These are phyloP conservation scores for Poeciliopsis paucimaculata DNA, from an alignment of 2,797 vertebrate species.

Conservation along the genomic window DNA sequence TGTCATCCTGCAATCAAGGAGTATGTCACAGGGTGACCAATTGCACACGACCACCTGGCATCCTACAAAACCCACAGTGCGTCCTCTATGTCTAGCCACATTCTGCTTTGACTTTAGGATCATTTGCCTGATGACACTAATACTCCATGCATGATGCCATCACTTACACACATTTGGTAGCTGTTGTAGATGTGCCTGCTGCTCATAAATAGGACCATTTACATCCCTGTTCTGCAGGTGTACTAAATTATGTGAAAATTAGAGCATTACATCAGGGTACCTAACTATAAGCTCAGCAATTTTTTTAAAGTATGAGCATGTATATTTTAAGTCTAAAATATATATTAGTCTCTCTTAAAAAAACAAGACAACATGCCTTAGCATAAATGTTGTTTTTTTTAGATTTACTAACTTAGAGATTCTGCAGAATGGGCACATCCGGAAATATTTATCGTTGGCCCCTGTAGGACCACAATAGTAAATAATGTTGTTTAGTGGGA, in stretches of 20 bases:
- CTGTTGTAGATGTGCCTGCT: conserved; percentile 1
- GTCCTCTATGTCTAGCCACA: neutral
- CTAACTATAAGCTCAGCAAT: neutral
- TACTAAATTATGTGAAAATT: neutral
- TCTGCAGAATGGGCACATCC: neutral
- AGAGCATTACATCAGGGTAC: neutral
- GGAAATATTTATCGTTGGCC: neutral
- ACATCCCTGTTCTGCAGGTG: neutral
- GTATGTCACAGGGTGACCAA: neutral
- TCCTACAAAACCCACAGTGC: neutral
- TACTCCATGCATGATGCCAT: neutral
- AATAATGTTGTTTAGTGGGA: neutral
- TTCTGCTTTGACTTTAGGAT: neutral
- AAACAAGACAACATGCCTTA: neutral
- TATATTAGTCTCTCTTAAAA: neutral
- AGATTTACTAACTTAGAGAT: neutral
- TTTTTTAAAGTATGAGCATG: neutral
- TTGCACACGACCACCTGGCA: neutral
- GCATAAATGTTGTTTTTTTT: neutral
- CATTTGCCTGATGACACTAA: neutral
- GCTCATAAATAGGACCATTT: neutral
- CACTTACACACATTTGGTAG: neutral
- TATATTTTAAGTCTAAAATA: neutral
- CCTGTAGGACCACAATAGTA: neutral
- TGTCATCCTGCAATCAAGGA: neutral